Percentiles rank a stretch among this genome's conserved stretches.
These are phyloP conservation scores for Sabellastarte sp. DNA, from an alignment of 2,888 invertebrate genomes.

Conservation along the genomic window DNA sequence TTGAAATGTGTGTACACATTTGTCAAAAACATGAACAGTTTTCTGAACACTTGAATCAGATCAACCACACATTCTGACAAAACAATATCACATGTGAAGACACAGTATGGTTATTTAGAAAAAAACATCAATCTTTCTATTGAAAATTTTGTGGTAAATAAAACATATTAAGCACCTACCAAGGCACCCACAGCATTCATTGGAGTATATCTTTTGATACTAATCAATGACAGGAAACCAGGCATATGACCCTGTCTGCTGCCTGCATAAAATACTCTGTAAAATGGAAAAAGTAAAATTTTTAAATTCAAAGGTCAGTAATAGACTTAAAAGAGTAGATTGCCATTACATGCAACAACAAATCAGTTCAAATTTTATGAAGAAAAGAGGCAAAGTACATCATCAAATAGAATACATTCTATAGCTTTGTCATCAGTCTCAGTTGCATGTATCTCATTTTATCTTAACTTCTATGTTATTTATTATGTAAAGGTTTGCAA, in stretches of 20 bases:
- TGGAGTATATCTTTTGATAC: conserved; percentile 75
- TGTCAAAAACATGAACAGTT: not conserved
- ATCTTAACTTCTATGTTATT: no score
- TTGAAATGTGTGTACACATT: no score
- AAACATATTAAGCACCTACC: conserved; percentile 65
- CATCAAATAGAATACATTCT: no score
- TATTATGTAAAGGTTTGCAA: no score
- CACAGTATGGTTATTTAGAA: not conserved
- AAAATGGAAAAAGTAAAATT: not conserved
- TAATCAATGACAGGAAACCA: conserved; percentile 77
- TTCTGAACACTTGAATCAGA: no score
- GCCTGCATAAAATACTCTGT: conserved; percentile 75
- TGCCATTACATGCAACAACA: no score
- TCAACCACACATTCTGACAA: not conserved
- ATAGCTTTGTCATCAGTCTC: no score
- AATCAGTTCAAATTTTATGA: no score
- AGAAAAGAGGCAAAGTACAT: no score
- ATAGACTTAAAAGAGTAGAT: no score
- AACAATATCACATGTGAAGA: not conserved
- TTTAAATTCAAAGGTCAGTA: no score
- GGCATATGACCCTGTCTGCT: conserved; percentile 86
- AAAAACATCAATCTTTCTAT: not conserved
- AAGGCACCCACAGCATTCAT: conserved; percentile 82
- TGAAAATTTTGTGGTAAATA: not conserved
- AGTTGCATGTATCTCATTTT: no score